phyloP scores from a whole-genome alignment of 1,140 invertebrate genomes.

The Leptinotarsa lineolata region DNA sequence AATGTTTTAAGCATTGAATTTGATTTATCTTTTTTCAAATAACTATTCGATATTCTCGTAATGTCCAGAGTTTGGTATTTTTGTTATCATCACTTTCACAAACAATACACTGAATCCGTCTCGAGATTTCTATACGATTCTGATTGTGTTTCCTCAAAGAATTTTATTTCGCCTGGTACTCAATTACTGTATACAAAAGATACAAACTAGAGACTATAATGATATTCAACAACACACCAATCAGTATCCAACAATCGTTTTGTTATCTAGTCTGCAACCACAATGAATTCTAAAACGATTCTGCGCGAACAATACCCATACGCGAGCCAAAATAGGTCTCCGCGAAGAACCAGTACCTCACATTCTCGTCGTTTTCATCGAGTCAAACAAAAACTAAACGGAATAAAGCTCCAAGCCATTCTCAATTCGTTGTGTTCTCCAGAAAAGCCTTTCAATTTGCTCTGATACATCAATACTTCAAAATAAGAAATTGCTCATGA shows the following conservation, averaged over 20 bases:
- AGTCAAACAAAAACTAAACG: not conserved
- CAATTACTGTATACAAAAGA: no score
- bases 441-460: conserved; percentile 28
- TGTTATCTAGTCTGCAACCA: not conserved
- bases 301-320: conserved; percentile 4
- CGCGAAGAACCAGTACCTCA: no score
- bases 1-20: no score
- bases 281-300: not conserved
- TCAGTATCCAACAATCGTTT: not conserved
- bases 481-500: conserved; percentile 34
- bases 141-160: no score
- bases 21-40: no score
- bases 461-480: conserved; percentile 36
- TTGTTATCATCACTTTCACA: no score
- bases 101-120: no score
- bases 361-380: not conserved
- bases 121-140: no score
- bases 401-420: not conserved
- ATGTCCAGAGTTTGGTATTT: no score
- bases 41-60: no score
- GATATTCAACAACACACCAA: not conserved
- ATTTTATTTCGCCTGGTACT: no score
- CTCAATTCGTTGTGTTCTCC: not conserved
- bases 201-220: not conserved
- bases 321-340: not conserved